Conservation (phyloP, 2,888 invertebrate species). For the Mesochorus sp. region DNA sequence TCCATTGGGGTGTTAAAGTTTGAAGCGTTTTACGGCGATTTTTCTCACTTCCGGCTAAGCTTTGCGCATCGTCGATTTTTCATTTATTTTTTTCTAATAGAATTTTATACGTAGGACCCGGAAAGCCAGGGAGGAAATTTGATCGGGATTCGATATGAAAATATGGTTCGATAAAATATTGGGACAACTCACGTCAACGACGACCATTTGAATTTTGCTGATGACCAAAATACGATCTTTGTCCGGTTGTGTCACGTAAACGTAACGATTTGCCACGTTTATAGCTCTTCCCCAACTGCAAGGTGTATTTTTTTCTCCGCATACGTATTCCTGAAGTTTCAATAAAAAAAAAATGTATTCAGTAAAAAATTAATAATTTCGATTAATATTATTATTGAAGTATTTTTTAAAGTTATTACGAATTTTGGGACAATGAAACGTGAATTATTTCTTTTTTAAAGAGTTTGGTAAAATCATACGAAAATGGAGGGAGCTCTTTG, state of each 20-base stretch:
- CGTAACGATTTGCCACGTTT: conserved; percentile 88
- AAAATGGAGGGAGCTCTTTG: too few relatives aligned
- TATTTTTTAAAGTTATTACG: too few relatives aligned
- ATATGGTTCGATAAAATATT: not conserved
- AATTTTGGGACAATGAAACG: too few relatives aligned
- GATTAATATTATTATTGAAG: too few relatives aligned
- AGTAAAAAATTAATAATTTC: not conserved
- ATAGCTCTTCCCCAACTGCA: conserved; percentile 90
- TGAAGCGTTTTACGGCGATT: too few relatives aligned
- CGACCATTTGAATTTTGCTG: conserved; percentile 88
- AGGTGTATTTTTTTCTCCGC: conserved; percentile 86
- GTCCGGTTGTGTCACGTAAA: conserved; percentile 89
- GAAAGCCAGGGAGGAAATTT: not conserved
- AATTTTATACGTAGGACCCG: too few relatives aligned
- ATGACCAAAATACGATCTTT: conserved; percentile 88
- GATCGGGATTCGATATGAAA: not conserved
- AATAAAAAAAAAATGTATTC: conserved; percentile 40
- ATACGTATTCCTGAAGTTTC: conserved; percentile 87
- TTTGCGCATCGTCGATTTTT: too few relatives aligned
- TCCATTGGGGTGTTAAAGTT: too few relatives aligned
- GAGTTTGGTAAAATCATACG: too few relatives aligned
- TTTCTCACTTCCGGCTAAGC: too few relatives aligned
- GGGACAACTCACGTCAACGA: conserved; percentile 85
- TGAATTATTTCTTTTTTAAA: conserved; percentile 9
- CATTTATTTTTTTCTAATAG: too few relatives aligned